Evolutionary conservation across 2,797 vertebrate genomes (phyloP).

Genomic region (Bradypodion ventrale): DNA sequence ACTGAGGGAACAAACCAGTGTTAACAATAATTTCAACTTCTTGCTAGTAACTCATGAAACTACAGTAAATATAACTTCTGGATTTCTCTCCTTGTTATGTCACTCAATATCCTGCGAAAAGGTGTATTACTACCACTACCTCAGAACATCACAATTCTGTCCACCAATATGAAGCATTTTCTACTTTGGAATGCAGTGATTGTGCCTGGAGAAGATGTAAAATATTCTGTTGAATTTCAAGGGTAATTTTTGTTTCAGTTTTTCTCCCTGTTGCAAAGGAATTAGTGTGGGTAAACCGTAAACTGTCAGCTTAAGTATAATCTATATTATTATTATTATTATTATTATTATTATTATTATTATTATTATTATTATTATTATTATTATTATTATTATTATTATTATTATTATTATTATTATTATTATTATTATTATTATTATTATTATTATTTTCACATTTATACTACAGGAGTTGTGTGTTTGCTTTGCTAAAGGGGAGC

Average conservation of each 20-base stretch:
- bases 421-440: too few species aligned
- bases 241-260: conserved; percentile 66
- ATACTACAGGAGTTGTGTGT: background rate
- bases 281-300: background rate
- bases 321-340: too few species aligned
- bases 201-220: conserved; percentile 56
- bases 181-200: conserved; percentile 75
- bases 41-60: background rate
- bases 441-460: too few species aligned
- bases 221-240: conserved; percentile 78
- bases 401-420: too few species aligned
- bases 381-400: too few species aligned
- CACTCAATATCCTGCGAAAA: conserved; percentile 50
- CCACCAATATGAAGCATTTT: conserved; percentile 80
- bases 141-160: conserved; percentile 75
- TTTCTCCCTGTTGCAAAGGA: background rate
- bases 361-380: too few species aligned
- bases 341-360: too few species aligned
- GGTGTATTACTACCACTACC: conserved; percentile 66
- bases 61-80: background rate
- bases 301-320: background rate
- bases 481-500: background rate
- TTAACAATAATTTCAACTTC: background rate
- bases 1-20: background rate
- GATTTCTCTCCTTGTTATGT: conserved; percentile 2